Evolutionary conservation across 2,888 invertebrate genomes (phyloP).

Genomic region (Drosophila rubida): DNA sequence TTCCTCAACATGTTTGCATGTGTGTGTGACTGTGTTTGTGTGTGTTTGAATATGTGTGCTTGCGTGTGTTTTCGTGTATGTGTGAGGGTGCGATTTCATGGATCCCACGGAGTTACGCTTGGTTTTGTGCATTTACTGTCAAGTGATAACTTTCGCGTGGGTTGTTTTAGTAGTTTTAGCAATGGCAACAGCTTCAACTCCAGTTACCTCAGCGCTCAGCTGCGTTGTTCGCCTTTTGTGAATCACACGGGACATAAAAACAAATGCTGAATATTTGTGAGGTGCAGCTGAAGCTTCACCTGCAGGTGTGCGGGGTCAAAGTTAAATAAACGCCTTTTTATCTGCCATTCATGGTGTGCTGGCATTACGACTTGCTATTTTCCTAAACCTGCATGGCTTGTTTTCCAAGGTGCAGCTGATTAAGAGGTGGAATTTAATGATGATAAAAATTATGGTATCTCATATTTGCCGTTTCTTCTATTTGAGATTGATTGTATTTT

Average conservation of each 20-base stretch:
- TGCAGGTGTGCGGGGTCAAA: conserved; percentile 17
- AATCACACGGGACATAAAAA: conserved; percentile 48
- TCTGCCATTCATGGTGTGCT: conserved; percentile 6
- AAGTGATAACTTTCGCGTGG: conserved; percentile 72
- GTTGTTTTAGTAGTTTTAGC: conserved; percentile 62
- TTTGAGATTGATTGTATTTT: not conserved
- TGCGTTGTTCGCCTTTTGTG: conserved; percentile 14
- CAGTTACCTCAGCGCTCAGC: conserved; percentile 5
- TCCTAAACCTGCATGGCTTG: not conserved
- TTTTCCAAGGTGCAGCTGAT: not conserved
- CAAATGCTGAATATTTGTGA: conserved; percentile 31
- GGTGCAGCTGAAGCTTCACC: conserved; percentile 3
- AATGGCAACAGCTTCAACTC: not conserved
- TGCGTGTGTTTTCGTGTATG: conserved; percentile 9
- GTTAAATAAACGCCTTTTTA: conserved; percentile 44
- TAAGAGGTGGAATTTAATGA: not conserved
- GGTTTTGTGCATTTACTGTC: conserved; percentile 69
- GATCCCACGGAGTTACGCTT: conserved; percentile 59
- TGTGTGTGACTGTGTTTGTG: conserved; percentile 3
- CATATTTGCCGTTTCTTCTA: not conserved
- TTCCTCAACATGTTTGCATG: conserved; percentile 31
- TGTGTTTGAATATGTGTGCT: not conserved
- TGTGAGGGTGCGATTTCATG: conserved; percentile 48
- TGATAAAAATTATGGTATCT: not conserved
- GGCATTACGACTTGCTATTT: conserved; percentile 1